phyloP scores from a whole-genome alignment of 2,888 invertebrate species.

The Nomada fucata region DNA sequence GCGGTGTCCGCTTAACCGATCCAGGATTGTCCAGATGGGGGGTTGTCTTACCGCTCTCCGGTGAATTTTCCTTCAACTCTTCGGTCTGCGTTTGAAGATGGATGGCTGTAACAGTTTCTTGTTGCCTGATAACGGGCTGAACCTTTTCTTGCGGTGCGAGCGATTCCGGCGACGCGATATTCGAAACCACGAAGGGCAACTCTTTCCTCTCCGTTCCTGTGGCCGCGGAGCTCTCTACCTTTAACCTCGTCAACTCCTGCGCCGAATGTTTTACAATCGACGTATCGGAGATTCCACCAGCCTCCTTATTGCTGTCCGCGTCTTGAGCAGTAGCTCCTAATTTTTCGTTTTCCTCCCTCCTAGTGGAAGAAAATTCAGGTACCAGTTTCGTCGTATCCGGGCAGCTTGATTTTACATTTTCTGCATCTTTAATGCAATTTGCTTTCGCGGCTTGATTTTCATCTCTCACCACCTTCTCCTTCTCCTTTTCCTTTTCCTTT shows the following conservation, averaged over 20 bases:
- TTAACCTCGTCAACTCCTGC: constrained; percentile 75
- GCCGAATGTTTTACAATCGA: constrained; percentile 81
- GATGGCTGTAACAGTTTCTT: constrained; percentile 43
- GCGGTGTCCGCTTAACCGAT: constrained; percentile 85
- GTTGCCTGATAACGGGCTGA: constrained; percentile 64
- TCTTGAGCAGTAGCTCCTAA: constrained; percentile 63
- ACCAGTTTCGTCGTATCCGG: constrained; percentile 68
- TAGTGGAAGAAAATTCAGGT: constrained; percentile 65
- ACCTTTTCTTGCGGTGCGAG: constrained; percentile 74
- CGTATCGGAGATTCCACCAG: constrained; percentile 82
- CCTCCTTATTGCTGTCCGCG: constrained; percentile 84
- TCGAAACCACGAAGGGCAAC: constrained; percentile 26
- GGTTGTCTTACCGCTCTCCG: constrained; percentile 84
- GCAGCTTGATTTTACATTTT: constrained; percentile 57
- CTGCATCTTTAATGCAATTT: constrained; percentile 63
- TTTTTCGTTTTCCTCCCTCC: constrained; percentile 61
- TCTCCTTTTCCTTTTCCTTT: constrained; percentile 27
- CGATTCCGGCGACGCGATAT: constrained; percentile 65
- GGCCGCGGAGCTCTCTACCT: constrained; percentile 62
- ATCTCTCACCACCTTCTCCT: neutral
- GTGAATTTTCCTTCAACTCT: constrained; percentile 80
- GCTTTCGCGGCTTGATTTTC: constrained; percentile 36
- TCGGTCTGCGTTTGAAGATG: constrained; percentile 76
- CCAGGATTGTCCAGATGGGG: constrained; percentile 83
- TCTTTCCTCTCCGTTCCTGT: constrained; percentile 60